These are phyloP conservation scores for Calliphora vomitoria DNA, from an alignment of 2,888 invertebrate genomes.

Conservation along the genomic window DNA sequence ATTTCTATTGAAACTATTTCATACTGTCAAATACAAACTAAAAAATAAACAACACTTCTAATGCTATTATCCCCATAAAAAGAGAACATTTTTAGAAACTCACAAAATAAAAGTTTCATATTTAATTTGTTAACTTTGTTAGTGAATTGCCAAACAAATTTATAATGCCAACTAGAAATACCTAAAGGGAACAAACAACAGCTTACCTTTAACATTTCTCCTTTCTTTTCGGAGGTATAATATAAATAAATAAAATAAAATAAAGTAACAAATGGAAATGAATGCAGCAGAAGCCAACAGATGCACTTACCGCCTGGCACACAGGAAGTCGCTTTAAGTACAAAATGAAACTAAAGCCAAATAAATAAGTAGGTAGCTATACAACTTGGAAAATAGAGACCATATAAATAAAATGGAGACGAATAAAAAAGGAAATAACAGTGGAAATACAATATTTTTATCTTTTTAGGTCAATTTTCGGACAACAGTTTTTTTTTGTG, in stretches of 20 bases:
- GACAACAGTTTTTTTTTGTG: constrained; percentile 40
- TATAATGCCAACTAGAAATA: constrained; percentile 25
- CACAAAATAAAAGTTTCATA: constrained; percentile 52
- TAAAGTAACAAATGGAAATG: constrained; percentile 27
- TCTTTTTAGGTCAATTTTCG: constrained; percentile 79
- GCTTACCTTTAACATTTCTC: constrained; percentile 15
- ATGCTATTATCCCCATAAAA: background rate
- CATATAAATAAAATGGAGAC: background rate
- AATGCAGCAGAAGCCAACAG: constrained; percentile 51
- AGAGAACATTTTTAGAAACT: background rate
- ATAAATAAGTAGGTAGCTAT: constrained; percentile 13
- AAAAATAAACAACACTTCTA: constrained; percentile 2
- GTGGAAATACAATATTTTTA: constrained; percentile 74
- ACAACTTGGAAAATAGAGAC: constrained; percentile 6
- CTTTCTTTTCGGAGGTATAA: background rate
- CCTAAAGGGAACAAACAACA: constrained; percentile 24
- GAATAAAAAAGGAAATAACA: constrained; percentile 16
- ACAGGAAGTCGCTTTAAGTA: constrained; percentile 48
- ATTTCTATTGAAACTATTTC: constrained; percentile 18
- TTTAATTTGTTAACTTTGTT: constrained; percentile 55
- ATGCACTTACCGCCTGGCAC: constrained; percentile 55
- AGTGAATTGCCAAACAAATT: constrained; percentile 48
- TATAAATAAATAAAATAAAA: constrained; percentile 24
- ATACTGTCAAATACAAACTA: background rate
- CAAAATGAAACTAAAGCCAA: constrained; percentile 51